Conservation (phyloP, 2,113 vertebrate genomes). For the Mobula hypostoma region DNA sequence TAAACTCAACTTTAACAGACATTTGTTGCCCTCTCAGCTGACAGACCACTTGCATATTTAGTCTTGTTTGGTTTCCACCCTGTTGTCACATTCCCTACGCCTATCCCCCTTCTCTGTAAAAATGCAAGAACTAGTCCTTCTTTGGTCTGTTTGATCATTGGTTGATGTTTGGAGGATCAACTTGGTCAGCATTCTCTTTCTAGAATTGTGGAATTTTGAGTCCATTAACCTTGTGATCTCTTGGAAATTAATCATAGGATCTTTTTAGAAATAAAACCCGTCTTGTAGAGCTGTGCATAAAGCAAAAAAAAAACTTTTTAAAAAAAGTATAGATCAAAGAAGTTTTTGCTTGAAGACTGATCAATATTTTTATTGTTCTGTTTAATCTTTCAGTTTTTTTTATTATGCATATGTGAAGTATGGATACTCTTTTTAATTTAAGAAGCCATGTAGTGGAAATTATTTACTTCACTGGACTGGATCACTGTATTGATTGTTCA, state of each 20-base stretch:
- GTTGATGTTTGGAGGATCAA: not conserved
- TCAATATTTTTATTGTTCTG: not conserved
- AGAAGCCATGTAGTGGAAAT: not conserved
- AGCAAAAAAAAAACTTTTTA: not conserved
- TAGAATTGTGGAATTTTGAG: not conserved
- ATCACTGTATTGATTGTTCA: not conserved
- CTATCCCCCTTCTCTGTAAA: not conserved
- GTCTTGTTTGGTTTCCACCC: too few relatives aligned
- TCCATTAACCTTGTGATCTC: too few relatives aligned
- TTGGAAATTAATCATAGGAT: too few relatives aligned
- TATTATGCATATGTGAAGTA: not conserved
- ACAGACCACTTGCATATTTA: too few relatives aligned
- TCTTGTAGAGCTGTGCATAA: not conserved
- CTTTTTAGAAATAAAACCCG: too few relatives aligned
- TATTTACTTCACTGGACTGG: not conserved
- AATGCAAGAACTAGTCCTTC: not conserved
- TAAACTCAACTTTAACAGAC: too few relatives aligned
- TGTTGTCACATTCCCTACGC: too few relatives aligned
- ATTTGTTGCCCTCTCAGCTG: too few relatives aligned
- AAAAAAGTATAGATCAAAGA: not conserved
- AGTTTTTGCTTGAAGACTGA: not conserved
- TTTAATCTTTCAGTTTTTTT: not conserved
- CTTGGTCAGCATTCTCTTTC: not conserved
- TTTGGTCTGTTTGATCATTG: not conserved
- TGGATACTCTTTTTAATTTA: not conserved